phyloP scores from a whole-genome alignment of 2,888 invertebrate genomes.

The Diaperis boleti region DNA sequence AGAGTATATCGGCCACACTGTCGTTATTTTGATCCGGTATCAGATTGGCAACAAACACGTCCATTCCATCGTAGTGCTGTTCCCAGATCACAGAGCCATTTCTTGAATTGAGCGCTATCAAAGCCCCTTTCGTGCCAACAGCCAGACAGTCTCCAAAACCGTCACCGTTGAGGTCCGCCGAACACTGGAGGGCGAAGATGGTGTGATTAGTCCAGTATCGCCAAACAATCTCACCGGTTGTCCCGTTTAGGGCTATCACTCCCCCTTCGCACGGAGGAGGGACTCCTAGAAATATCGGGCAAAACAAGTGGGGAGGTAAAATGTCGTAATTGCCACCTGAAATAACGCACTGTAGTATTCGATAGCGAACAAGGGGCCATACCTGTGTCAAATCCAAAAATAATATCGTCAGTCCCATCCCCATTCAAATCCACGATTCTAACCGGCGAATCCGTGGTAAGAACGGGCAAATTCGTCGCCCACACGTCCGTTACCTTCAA shows the following conservation, averaged over 20 bases:
- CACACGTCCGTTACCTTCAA: slow-evolving; percentile 74
- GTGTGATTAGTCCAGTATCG: slow-evolving; percentile 79
- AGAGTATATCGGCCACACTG: slow-evolving; percentile 76
- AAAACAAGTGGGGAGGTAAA: slow-evolving; percentile 70
- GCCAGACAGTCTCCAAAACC: slow-evolving; percentile 78
- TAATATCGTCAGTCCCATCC: slow-evolving; percentile 78
- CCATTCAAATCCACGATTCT: slow-evolving; percentile 78
- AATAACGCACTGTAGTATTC: slow-evolving; percentile 17
- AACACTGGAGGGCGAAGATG: slow-evolving; percentile 80
- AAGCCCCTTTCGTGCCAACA: slow-evolving; percentile 78
- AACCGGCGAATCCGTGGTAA: slow-evolving; percentile 81
- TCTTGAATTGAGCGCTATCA: slow-evolving; percentile 75
- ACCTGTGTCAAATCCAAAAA: slow-evolving; percentile 84
- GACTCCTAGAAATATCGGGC: slow-evolving; percentile 77
- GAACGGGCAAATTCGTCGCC: slow-evolving; percentile 76
- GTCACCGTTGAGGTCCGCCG: slow-evolving; percentile 78
- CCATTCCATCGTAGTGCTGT: slow-evolving; percentile 60
- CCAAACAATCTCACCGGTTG: slow-evolving; percentile 79
- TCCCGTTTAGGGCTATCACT: slow-evolving; percentile 80
- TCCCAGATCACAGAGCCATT: slow-evolving; percentile 78
- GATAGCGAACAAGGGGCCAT: background rate
- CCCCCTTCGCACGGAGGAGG: slow-evolving; percentile 80
- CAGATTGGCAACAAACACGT: slow-evolving; percentile 79
- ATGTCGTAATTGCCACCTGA: slow-evolving; percentile 70
- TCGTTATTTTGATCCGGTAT: slow-evolving; percentile 79